Conservation (phyloP, 2,113 vertebrate species). For the Odocoileus virginianus region DNA sequence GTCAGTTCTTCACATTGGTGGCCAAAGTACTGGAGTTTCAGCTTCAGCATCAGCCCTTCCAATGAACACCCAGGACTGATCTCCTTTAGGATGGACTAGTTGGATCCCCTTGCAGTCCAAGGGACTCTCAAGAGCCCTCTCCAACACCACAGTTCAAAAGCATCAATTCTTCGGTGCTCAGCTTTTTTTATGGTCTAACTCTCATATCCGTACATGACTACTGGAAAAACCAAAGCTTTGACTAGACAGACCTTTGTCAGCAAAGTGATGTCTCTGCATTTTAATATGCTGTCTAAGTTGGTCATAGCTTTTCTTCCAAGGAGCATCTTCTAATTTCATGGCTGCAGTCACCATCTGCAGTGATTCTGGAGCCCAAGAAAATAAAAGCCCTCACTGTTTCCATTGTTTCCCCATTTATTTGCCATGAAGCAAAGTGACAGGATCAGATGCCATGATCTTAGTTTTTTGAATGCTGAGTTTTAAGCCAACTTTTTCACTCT, state of each 20-base stretch:
- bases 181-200: not conserved
- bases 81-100: not conserved
- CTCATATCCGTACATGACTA: not conserved
- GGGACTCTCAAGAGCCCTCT: not conserved
- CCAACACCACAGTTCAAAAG: not conserved
- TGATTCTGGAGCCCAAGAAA: not conserved
- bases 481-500: not conserved
- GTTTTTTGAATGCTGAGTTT: not conserved
- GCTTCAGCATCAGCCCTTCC: not conserved
- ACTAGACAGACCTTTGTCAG: not conserved
- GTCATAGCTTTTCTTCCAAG: not conserved
- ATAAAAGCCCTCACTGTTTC: not conserved
- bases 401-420: not conserved
- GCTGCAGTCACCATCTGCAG: not conserved
- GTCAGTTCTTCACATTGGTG: not conserved
- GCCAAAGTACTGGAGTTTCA: not conserved
- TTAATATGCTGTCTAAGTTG: not conserved
- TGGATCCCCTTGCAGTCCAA: not conserved
- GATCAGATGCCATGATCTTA: not conserved
- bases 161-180: not conserved
- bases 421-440: not conserved
- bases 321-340: not conserved
- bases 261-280: not conserved
- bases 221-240: not conserved
- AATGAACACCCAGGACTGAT: not conserved